Conservation (phyloP, 2,888 invertebrate genomes). For the Dioctria rufipes region DNA sequence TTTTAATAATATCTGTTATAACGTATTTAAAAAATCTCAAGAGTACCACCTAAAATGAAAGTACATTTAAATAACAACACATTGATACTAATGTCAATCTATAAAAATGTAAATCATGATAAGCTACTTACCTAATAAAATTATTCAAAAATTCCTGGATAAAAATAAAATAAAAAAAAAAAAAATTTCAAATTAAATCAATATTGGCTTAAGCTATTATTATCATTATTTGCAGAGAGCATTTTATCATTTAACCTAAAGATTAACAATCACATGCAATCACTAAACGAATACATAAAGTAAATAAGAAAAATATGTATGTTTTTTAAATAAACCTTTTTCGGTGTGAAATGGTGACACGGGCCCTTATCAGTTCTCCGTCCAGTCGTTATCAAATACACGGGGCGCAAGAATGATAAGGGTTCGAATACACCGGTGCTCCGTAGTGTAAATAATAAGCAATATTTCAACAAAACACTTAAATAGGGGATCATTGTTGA, state of each 20-base stretch:
- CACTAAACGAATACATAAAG: too few species aligned
- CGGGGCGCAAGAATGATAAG: conserved; percentile 97
- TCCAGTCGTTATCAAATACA: conserved; percentile 88
- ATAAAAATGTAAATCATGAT: too few species aligned
- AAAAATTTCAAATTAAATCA: conserved; percentile 40
- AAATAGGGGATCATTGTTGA: conserved; percentile 23
- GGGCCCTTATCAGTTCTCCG: conserved; percentile 99
- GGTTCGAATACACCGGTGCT: conserved; percentile 75
- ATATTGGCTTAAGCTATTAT: conserved; percentile 21
- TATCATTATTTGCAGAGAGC: conserved; percentile 26
- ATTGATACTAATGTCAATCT: too few species aligned
- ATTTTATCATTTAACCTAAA: conserved; percentile 26
- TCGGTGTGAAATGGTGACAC: conserved; percentile 72
- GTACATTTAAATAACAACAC: too few species aligned
- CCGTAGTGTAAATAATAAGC: conserved; percentile 45
- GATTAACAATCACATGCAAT: conserved; percentile 2
- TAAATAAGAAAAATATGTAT: too few species aligned
- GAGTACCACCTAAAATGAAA: too few species aligned
- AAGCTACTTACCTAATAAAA: too few species aligned
- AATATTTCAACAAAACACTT: conserved; percentile 12
- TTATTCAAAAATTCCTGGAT: too few species aligned
- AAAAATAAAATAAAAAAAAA: neutral
- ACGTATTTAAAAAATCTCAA: too few species aligned
- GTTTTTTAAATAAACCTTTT: conserved; percentile 3
- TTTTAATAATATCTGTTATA: too few species aligned